phyloP scores from a whole-genome alignment of 2,888 invertebrate species.

The Operophtera brumata region DNA sequence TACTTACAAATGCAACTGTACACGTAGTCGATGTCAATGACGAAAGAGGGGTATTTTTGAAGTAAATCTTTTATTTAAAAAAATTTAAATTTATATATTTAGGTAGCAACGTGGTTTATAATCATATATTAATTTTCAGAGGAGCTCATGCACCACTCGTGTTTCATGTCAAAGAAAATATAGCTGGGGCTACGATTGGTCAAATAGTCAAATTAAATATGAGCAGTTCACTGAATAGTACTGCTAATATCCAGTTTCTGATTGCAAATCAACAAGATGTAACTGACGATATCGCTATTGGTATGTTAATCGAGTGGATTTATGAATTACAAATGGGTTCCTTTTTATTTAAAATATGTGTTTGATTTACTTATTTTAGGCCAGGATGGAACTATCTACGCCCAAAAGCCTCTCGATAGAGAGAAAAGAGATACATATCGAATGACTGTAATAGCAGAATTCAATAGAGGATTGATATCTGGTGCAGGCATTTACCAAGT shows the following conservation, averaged over 20 bases:
- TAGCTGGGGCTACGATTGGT: slow-evolving; percentile 86
- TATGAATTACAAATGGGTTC: not conserved
- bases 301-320: slow-evolving; percentile 50
- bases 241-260: slow-evolving; percentile 83
- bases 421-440: slow-evolving; percentile 87
- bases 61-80: slow-evolving; percentile 58
- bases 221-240: slow-evolving; percentile 54
- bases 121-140: slow-evolving; percentile 54
- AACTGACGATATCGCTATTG: slow-evolving; percentile 88
- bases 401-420: slow-evolving; percentile 87
- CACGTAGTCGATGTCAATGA: slow-evolving; percentile 90
- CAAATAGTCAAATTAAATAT: slow-evolving; percentile 83
- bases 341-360: not conserved
- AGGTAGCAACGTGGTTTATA: slow-evolving; percentile 2
- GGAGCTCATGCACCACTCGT: slow-evolving; percentile 86
- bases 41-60: slow-evolving; percentile 83
- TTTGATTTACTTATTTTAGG: slow-evolving; percentile 43
- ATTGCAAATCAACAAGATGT: slow-evolving; percentile 92
- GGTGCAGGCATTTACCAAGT: slow-evolving; percentile 90
- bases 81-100: slow-evolving; percentile 4
- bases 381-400: slow-evolving; percentile 89
- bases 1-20: slow-evolving; percentile 91
- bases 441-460: slow-evolving; percentile 90
- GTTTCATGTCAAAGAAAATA: slow-evolving; percentile 89
- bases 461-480: slow-evolving; percentile 84